Evolutionary conservation across 2,797 vertebrate genomes (phyloP), one percentile per base, ranked within the genome.

Genomic region (Serranus cabrilla): DNA sequence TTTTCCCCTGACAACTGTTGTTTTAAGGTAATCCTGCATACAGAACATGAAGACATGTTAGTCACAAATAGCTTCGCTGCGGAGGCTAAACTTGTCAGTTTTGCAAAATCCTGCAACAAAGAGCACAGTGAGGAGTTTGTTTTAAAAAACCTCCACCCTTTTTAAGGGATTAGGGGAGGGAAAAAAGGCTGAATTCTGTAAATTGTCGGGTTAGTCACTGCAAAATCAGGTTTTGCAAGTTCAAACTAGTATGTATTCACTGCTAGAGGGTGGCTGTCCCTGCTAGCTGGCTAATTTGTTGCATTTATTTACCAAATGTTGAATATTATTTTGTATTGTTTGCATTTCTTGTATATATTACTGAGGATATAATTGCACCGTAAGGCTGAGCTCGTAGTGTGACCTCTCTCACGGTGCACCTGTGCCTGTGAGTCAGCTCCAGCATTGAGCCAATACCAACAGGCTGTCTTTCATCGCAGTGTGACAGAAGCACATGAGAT

Each of bases 1-100:
- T 89, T 89, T 92, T 89, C 43, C 72, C 45, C 54, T 90, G 92
- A 92, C 94, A 88, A 71, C 67, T 94, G 93, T 94, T 95, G 79
- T 92, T 92, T 91, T 92, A 93, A 88, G 61, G 25, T 91, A 94
- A 93, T 91, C 91, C 87, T 1, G 4, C 21, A 72, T 74, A 81
- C 66, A 78, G 80, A 85, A 85, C 42, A 74, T 80, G 76, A 83
- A 85, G 87, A 82, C 73, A 34, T 39, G 76, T 84, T 89, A 89
- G 90, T 94, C 86, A 75, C 66, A 74, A 85, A 87, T 69, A 90
- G 84, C 82, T 90, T 82, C 78, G 69, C 67, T n/a, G 56, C 18
- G 2, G 52, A 87, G 84, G 79, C 68, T 85, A 61, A 90, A 87
- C 90, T 78, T 92, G 87, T 93, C 91, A 82, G 65, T 72, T 74